phyloP scores from a whole-genome alignment of 2,797 vertebrate species.

The Eulemur rubriventer region DNA sequence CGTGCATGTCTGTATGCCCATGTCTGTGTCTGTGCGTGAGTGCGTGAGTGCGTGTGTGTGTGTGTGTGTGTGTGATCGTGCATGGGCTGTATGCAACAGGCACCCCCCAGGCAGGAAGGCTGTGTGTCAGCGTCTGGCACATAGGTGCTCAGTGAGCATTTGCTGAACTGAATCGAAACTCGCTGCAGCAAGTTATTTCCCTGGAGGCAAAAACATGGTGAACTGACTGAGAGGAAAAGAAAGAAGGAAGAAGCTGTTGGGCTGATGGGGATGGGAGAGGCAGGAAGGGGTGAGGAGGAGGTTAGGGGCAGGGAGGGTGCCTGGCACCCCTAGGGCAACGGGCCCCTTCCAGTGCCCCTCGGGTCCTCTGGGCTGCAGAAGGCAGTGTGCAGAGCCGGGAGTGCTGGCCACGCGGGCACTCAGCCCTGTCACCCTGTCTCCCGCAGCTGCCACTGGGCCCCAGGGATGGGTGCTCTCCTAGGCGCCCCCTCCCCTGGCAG shows the following conservation, averaged over 20 bases:
- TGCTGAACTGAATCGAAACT: not conserved
- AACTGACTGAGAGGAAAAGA: not conserved
- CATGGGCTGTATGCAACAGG: not conserved
- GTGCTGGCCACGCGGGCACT: fast-evolving
- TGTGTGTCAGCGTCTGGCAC: not conserved
- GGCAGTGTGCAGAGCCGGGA: not conserved
- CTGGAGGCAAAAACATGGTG: not conserved
- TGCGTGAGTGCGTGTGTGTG: too few relatives aligned
- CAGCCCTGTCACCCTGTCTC: conserved; percentile 4
- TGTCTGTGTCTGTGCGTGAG: not conserved
- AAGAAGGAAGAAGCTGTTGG: not conserved
- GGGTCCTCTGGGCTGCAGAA: not conserved
- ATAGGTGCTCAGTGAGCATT: not conserved
- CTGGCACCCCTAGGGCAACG: not conserved
- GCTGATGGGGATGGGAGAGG: not conserved
- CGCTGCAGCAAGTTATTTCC: not conserved
- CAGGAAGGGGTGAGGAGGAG: not conserved
- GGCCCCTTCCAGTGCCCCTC: fast-evolving
- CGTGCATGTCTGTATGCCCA: fast-evolving
- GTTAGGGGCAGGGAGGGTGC: not conserved
- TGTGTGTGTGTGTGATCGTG: not conserved
- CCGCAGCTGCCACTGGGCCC: conserved; percentile 80
- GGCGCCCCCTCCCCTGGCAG: conserved; percentile 87
- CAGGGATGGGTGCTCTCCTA: conserved; percentile 91
- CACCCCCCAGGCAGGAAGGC: not conserved